phyloP scores from a whole-genome alignment of 2,113 vertebrate genomes.

The Melanotaenia duboulayi region DNA sequence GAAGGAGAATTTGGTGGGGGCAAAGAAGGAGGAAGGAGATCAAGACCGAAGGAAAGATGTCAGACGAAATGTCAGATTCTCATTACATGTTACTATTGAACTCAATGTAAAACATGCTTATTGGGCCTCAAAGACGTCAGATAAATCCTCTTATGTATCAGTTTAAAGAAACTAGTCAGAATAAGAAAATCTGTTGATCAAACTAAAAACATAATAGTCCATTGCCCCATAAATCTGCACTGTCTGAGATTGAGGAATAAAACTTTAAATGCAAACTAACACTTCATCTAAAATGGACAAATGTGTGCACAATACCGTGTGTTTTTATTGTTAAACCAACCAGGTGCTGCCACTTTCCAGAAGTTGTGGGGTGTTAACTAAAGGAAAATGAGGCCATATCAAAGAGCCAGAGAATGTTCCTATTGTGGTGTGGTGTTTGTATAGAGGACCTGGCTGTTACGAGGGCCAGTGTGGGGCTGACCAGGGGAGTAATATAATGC shows the following conservation, averaged over 20 bases:
- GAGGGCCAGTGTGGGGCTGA: conserved; percentile 63
- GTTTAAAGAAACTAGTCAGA: background rate
- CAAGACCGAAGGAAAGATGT: conserved; percentile 53
- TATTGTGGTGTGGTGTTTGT: conserved; percentile 74
- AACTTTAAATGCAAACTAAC: background rate
- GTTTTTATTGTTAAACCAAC: conserved; percentile 52
- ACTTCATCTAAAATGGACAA: conserved; percentile 32
- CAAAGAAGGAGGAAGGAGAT: conserved; percentile 45
- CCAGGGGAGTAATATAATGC: conserved; percentile 79
- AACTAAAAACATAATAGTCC: background rate
- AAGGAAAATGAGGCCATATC: conserved; percentile 74
- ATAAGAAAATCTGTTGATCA: background rate
- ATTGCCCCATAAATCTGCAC: background rate
- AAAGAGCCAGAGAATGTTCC: conserved; percentile 78
- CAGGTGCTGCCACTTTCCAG: conserved; percentile 71
- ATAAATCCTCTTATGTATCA: background rate
- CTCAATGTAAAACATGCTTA: conserved; percentile 17
- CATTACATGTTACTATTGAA: conserved; percentile 38
- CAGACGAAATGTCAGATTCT: conserved; percentile 58
- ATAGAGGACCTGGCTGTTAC: conserved; percentile 70
- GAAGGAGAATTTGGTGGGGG: conserved; percentile 50
- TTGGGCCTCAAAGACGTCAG: background rate
- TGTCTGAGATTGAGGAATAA: background rate
- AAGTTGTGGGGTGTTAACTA: conserved; percentile 72
- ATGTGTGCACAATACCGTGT: conserved; percentile 39